A percentile compares a stretch with the other conserved stretches of the same genome.
Conservation (phyloP, 1,140 invertebrate species). For the Cherax quadricarinatus region DNA sequence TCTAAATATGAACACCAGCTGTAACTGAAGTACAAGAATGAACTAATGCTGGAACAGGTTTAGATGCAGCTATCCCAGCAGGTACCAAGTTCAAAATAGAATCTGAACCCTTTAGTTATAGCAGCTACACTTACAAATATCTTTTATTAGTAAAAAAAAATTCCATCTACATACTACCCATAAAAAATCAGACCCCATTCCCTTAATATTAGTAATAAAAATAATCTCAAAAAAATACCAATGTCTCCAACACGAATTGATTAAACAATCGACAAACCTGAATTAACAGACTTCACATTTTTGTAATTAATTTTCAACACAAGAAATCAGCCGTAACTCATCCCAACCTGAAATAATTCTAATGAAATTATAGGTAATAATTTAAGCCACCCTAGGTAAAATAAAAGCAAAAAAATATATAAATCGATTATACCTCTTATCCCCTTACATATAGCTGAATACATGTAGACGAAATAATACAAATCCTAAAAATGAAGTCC, state of each 20-base stretch:
- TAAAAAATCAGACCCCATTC: slow-evolving; percentile 7
- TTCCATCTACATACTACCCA: not conserved
- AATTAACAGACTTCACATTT: not conserved
- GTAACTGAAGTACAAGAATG: too few relatives aligned
- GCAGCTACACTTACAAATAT: slow-evolving; percentile 77
- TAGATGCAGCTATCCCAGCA: slow-evolving; percentile 83
- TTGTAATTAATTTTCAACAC: not conserved
- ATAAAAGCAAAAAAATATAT: slow-evolving; percentile 34
- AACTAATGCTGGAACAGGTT: slow-evolving; percentile 81
- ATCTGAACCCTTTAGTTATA: slow-evolving; percentile 86
- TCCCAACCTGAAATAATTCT: slow-evolving; percentile 23
- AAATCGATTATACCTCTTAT: slow-evolving; percentile 1
- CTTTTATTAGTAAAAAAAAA: not conserved
- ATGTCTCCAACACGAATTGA: not conserved
- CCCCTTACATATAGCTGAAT: too few relatives aligned
- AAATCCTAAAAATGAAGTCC: not conserved
- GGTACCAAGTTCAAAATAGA: slow-evolving; percentile 85
- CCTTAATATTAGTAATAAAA: not conserved
- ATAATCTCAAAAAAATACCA: not conserved
- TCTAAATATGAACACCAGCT: too few relatives aligned
- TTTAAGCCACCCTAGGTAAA: not conserved
- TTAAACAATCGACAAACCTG: not conserved
- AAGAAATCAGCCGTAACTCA: slow-evolving; percentile 20
- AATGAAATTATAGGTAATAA: slow-evolving; percentile 19
- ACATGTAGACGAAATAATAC: too few relatives aligned